Evolutionary conservation across 2,113 vertebrate species (phyloP).

Genomic region (Pseudopipra pipra): DNA sequence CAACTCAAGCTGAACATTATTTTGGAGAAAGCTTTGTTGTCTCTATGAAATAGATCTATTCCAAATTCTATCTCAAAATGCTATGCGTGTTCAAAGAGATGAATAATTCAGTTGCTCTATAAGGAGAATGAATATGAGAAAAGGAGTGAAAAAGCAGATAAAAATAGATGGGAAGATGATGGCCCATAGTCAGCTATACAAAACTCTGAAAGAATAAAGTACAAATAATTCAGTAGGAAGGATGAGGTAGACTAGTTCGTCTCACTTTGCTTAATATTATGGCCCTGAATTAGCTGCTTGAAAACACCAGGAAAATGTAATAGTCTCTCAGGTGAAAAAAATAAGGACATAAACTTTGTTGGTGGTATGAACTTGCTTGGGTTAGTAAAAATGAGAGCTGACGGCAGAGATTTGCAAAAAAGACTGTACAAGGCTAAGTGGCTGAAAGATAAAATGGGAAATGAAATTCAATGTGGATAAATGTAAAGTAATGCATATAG

Average conservation of each 20-base stretch:
- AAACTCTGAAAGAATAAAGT: neutral
- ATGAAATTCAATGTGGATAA: slow-evolving; percentile 9
- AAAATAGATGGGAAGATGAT: neutral
- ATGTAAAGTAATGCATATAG: slow-evolving; percentile 6
- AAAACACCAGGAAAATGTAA: neutral
- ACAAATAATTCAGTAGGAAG: neutral
- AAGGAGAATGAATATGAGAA: neutral
- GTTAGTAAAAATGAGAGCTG: neutral
- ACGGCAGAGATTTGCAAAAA: slow-evolving; percentile 21
- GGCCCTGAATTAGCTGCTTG: neutral
- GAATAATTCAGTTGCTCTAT: slow-evolving; percentile 12
- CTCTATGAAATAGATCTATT: neutral
- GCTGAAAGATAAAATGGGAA: slow-evolving; percentile 16
- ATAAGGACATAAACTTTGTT: neutral
- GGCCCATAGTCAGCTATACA: neutral
- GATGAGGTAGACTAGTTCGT: neutral
- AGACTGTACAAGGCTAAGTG: neutral
- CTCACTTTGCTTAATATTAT: neutral
- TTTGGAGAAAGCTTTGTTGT: neutral
- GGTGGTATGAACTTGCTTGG: neutral
- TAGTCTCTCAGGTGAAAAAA: neutral
- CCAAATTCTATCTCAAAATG: neutral
- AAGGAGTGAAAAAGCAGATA: neutral
- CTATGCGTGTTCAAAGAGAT: neutral
- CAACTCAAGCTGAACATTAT: neutral